Conservation (phyloP, 2,888 invertebrate genomes). For the Prostheceraeus crozeri region DNA sequence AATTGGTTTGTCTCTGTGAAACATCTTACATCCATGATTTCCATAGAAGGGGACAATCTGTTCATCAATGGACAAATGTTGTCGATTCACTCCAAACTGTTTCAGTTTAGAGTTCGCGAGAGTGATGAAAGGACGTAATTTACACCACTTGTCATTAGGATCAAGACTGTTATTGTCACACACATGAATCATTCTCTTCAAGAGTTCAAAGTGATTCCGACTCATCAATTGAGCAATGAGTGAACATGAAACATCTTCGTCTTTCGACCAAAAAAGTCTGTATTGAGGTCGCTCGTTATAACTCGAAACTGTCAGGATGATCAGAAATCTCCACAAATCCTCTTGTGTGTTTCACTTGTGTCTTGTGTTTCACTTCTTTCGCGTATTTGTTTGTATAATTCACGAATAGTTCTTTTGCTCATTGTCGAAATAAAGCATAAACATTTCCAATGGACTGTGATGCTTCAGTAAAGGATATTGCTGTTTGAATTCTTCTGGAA, state of each 20-base stretch:
- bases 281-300: constrained; percentile 5
- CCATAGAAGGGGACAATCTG: background rate
- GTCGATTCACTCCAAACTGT: constrained; percentile 23
- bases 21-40: constrained; percentile 6
- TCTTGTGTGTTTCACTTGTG: background rate
- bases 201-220: background rate
- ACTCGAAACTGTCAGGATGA: background rate
- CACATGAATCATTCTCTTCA: constrained; percentile 7
- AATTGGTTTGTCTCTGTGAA: constrained; percentile 20
- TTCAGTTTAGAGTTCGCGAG: background rate
- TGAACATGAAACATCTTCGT: constrained; percentile 13
- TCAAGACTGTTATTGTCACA: constrained; percentile 12
- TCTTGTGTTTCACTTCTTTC: constrained; percentile 1
- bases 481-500: too few relatives aligned
- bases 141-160: constrained; percentile 10
- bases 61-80: background rate
- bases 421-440: too few relatives aligned
- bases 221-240: constrained; percentile 6
- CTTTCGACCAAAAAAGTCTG: background rate
- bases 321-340: constrained; percentile 6
- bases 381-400: constrained; percentile 12
- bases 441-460: too few relatives aligned
- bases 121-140: background rate
- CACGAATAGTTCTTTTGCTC: constrained; percentile 1
- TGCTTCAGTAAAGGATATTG: too few relatives aligned